Evolutionary conservation across 2,888 invertebrate genomes (phyloP), one percentile per base, ranked within the genome.

Genomic region (Phalangium opilio): DNA sequence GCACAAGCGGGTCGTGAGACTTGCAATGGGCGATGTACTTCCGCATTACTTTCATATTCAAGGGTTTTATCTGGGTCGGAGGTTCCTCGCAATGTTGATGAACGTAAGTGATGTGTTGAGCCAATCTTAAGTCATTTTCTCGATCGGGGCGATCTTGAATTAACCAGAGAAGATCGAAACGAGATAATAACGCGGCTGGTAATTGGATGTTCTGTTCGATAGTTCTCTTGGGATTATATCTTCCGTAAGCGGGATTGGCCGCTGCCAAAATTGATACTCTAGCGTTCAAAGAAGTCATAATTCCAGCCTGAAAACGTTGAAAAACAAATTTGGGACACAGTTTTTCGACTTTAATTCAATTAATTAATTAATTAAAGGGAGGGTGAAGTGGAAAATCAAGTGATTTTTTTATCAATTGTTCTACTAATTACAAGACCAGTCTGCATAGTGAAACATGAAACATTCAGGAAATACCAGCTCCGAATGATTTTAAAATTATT

Each of bases 191-290:
- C 1, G 98, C 98, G 8, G 98, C 96, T 0, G 98, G 98, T 51
- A 99, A 72, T 65, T 95, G 91, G 45, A 99, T 87, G 67, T 98
- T 98, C 67, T 96, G 93, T 64, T 96, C 95, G 52, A 99, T 78
- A 12, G 87, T 79, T 46, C 87, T 77, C 63, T 87, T 86, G 1
- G 91, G 85, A 71, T 98, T 96, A 73, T 98, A 98, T 50, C 95
- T 79, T 7, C 98, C 98, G 67, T 84, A 98, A 1, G 95, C 93
- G 1, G 98, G 98, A 75, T 99, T 98, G 1, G 98, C 98, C 3
- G 98, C 98, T 18, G 98, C 98, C 55, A 98, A 72, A 63, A 98
- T 96, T 1, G 96, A 86, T 45, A 90, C 93, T 54, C 98, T 77
- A 0, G 98, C 98, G 71, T 99, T 99, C 54, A 98, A 70, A 45